Evolutionary conservation across 92 coral and sea anemone genomes (phyloP).

Genomic region (Epizoanthus fatuus): DNA sequence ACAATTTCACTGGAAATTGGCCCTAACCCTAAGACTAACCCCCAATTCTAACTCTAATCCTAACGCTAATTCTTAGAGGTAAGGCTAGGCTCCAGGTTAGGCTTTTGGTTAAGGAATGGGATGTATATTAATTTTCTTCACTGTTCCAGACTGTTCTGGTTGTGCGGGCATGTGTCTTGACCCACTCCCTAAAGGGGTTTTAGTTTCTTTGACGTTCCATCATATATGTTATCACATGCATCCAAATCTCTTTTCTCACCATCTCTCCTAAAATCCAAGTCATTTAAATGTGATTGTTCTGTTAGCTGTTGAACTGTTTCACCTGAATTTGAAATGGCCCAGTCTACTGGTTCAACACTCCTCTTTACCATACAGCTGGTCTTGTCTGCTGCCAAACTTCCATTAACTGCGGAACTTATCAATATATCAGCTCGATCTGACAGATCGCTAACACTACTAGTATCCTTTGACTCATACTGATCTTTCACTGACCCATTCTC

Average conservation of each 20-base stretch:
- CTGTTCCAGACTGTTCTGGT: too few relatives aligned
- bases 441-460: background rate
- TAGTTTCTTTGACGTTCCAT: background rate
- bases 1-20: too few relatives aligned
- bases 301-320: background rate
- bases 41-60: too few relatives aligned
- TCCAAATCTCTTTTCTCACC: slow-evolving; percentile 12
- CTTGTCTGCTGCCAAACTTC: background rate
- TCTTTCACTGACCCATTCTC: background rate
- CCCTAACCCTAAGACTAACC: too few relatives aligned
- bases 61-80: too few relatives aligned
- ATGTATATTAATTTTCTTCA: too few relatives aligned
- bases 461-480: background rate
- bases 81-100: too few relatives aligned
- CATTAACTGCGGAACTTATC: background rate
- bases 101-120: too few relatives aligned
- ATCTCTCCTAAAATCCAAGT: background rate
- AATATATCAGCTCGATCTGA: background rate
- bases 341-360: background rate
- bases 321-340: background rate
- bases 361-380: background rate
- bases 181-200: background rate
- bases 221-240: background rate
- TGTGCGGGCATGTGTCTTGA: background rate
- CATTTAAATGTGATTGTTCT: background rate